phyloP scores from a whole-genome alignment of 1,140 invertebrate species.

The Euwallacea fornicatus region DNA sequence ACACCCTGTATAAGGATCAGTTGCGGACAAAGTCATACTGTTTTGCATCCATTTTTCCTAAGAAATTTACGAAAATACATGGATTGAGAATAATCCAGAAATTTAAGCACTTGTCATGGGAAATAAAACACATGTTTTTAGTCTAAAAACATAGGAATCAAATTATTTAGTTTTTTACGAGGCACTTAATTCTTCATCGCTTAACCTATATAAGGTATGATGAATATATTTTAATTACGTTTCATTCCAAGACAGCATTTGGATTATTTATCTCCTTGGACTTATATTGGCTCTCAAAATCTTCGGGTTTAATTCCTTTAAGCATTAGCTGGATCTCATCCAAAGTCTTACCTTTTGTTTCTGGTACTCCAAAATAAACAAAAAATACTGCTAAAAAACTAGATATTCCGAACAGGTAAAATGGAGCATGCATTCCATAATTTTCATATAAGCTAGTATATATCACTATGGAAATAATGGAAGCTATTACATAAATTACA shows the following conservation, averaged over 20 bases:
- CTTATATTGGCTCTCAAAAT: not conserved
- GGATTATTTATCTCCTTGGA: not conserved
- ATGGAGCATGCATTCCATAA: conserved; percentile 60
- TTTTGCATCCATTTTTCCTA: not conserved
- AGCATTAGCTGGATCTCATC: conserved; percentile 44
- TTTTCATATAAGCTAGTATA: conserved; percentile 57
- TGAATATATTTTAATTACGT: not conserved
- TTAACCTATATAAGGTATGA: not conserved
- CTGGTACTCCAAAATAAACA: conserved; percentile 44
- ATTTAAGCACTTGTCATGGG: not conserved
- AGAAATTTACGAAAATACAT: not conserved
- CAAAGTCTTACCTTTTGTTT: conserved; percentile 43
- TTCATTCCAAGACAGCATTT: not conserved
- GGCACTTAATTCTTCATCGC: not conserved
- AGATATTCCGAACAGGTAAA: conserved; percentile 68
- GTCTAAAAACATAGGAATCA: not conserved
- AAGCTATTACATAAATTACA: conserved; percentile 49
- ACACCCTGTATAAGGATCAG: too few relatives aligned
- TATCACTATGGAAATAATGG: conserved; percentile 69
- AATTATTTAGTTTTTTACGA: not conserved
- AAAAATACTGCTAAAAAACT: conserved; percentile 63
- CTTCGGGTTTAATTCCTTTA: conserved; percentile 25
- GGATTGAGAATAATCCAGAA: not conserved
- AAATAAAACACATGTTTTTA: not conserved
- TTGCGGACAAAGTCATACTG: not conserved